Conservation (phyloP, 2,797 vertebrate genomes). For the Borostomias antarcticus region DNA sequence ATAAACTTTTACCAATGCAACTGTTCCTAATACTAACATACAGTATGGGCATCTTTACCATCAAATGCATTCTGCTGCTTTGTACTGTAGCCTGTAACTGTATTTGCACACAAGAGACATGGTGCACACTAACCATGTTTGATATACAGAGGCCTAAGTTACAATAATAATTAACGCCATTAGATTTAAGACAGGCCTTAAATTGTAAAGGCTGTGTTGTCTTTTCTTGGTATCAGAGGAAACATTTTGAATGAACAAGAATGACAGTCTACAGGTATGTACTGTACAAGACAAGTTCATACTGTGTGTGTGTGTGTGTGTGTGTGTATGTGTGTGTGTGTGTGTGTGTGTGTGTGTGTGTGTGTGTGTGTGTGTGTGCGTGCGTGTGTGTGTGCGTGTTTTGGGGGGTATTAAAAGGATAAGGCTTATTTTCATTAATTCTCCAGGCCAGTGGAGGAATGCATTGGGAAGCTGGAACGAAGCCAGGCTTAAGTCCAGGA, state of each 20-base stretch:
- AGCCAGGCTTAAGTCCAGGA: slow-evolving; percentile 58
- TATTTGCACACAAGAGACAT: background rate
- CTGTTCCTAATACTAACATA: background rate
- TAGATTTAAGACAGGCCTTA: background rate
- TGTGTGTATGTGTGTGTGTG: no score
- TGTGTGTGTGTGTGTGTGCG: no score
- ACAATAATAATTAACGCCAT: background rate
- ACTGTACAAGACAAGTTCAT: no score
- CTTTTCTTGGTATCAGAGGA: background rate
- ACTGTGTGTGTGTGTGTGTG: no score
- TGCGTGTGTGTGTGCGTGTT: no score
- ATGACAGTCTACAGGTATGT: background rate
- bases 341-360: no score
- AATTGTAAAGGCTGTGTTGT: background rate
- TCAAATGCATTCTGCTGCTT: background rate
- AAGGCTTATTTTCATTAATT: slow-evolving; percentile 67
- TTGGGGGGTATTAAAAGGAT: slow-evolving; percentile 69
- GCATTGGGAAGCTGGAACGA: slow-evolving; percentile 48
- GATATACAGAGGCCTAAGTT: slow-evolving; percentile 15
- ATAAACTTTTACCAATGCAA: no score
- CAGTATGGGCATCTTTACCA: background rate
- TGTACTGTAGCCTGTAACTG: background rate
- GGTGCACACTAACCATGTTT: background rate
- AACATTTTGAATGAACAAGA: background rate
- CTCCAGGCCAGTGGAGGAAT: slow-evolving; percentile 49